Percentiles rank a stretch among this genome's conserved stretches.
Evolutionary conservation across 1,140 invertebrate genomes (phyloP).

Genomic region (Solenopsis fugax): DNA sequence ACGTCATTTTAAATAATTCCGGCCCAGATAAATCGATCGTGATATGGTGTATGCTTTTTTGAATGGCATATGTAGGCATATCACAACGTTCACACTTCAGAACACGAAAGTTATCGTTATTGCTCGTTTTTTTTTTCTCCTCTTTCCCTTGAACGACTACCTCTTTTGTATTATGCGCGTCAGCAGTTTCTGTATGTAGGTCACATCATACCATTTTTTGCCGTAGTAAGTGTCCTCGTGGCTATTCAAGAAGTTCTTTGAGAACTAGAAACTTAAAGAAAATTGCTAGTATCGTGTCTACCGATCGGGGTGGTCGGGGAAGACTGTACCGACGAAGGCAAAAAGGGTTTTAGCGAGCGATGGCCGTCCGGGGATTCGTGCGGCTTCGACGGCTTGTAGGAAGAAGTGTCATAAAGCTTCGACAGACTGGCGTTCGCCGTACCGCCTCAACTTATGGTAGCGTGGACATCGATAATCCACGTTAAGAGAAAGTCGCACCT

Average conservation of each 20-base stretch:
- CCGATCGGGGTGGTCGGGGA: background rate
- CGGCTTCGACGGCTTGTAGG: conserved; percentile 40
- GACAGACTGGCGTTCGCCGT: background rate
- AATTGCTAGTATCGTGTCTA: conserved; percentile 45
- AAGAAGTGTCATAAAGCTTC: conserved; percentile 62
- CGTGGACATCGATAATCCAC: conserved; percentile 48
- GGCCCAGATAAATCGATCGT: conserved; percentile 40
- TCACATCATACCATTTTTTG: conserved; percentile 29
- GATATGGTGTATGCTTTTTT: background rate
- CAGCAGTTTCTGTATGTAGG: conserved; percentile 50
- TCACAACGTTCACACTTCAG: background rate
- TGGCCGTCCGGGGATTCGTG: conserved; percentile 46
- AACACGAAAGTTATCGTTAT: conserved; percentile 34
- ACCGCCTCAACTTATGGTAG: conserved; percentile 4
- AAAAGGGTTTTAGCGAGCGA: conserved; percentile 46
- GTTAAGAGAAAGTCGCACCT: conserved; percentile 31
- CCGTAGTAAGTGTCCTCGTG: background rate
- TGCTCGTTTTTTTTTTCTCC: conserved; percentile 3
- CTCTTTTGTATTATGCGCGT: conserved; percentile 58
- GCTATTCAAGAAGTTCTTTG: conserved; percentile 54
- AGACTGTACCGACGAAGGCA: conserved; percentile 17
- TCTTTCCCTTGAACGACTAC: background rate
- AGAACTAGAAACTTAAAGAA: conserved; percentile 56
- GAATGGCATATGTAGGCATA: background rate
- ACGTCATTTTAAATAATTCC: conserved; percentile 53